Evolutionary conservation across 2,113 vertebrate species (phyloP), one percentile per base, ranked within the genome.

Genomic region (Eptesicus fuscus): DNA sequence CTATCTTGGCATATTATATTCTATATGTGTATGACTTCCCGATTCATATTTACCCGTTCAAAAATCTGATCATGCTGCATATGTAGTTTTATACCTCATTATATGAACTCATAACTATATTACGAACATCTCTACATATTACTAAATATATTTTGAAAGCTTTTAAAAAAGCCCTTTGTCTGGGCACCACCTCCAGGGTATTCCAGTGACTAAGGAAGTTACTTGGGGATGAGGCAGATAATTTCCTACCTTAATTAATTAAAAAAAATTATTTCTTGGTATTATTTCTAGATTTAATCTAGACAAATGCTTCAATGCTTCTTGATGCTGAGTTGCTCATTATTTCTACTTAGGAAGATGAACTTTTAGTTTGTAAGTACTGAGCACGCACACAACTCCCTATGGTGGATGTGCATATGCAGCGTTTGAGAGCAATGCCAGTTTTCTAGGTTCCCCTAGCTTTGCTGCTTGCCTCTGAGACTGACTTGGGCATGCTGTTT

Each of bases 221-320:
- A 49, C 23, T 56, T 51, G 30, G 23, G 32, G 10, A 37, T 77
- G 42, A 56, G 76, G 16, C 22, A 59, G 73, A 25, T 78, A 53
- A 77, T 76, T 74, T 92, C 49, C 40, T 90, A 20, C 49, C 37
- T 83, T 91, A 88, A 83, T 40, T 94, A 90, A 42, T 73, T 14
- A 0, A 84, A 88, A 84, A 88, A 94, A 76, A 28, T 49, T 47
- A 76, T 82, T 91, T 65, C 85, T 89, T 37, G 63, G 49, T 65
- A 51, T 32, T n/a, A 76, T 79, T 84, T 88, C 17, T 77, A 92
- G 49, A 92, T 90, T 94, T 88, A 92, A 70, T 59, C 8, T 49
- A 30, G 44, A 91, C 67, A 86, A 73, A 12, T 9, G 1, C 3
- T 40, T 40, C 5, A 18, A n/a, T 59, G 65, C 65, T 84, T 94